Evolutionary conservation across 2,797 vertebrate species (phyloP).

Genomic region (Labroides dimidiatus): DNA sequence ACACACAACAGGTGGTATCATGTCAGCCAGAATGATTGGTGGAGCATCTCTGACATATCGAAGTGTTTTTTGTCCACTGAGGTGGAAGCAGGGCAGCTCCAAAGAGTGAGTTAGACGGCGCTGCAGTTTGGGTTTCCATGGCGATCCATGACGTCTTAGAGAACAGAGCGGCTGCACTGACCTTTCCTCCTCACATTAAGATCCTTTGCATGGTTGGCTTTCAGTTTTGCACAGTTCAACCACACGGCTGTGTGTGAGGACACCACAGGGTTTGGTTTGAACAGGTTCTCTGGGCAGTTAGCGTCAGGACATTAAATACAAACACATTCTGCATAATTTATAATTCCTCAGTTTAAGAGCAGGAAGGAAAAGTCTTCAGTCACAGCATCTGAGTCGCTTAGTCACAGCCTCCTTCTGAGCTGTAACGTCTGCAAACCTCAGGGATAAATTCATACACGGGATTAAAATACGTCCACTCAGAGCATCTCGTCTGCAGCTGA

Average conservation of each 20-base stretch:
- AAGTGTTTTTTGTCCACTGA: neutral
- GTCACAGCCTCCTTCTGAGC: no score
- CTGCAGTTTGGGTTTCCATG: neutral
- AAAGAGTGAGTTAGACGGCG: neutral
- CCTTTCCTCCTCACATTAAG: neutral
- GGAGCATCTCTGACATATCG: neutral
- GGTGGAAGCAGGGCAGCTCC: slow-evolving; percentile 17
- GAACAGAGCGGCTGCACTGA: no score
- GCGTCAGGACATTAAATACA: no score
- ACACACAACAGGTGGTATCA: neutral
- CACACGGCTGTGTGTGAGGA: neutral
- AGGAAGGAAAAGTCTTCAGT: no score
- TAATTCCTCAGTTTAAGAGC: no score
- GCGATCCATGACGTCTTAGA: neutral
- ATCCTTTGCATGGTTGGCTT: neutral
- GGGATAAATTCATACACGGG: no score
- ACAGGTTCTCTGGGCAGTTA: neutral
- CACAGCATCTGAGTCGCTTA: no score
- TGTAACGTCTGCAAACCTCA: no score
- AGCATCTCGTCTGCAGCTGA: no score
- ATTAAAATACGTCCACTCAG: no score
- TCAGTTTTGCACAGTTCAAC: neutral
- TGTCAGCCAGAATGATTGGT: slow-evolving; percentile 3
- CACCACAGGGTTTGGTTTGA: neutral
- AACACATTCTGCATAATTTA: no score